Conservation (phyloP, 2,797 vertebrate genomes). For the Channa striata region DNA sequence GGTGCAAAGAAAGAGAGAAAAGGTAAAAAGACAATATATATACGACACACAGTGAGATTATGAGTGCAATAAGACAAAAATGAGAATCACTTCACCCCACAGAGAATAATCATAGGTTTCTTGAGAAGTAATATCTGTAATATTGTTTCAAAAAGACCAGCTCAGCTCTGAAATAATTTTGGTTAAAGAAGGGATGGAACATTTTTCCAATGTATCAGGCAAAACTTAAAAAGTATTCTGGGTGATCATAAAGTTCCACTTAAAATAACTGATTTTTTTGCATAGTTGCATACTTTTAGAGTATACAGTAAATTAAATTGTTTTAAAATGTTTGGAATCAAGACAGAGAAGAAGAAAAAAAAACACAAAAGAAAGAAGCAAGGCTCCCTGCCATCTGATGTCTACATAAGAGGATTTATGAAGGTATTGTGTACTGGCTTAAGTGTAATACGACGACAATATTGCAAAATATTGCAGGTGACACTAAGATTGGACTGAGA, state of each 20-base stretch:
- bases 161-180: conserved; percentile 68
- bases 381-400: conserved; percentile 19
- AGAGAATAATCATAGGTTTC: conserved; percentile 81
- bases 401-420: conserved; percentile 57
- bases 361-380: conserved; percentile 1
- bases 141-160: conserved; percentile 76
- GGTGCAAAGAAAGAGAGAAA: conserved; percentile 73
- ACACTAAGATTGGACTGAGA: conserved; percentile 35
- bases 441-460: conserved; percentile 62
- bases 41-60: conserved; percentile 79
- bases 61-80: conserved; percentile 81
- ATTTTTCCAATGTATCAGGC: conserved; percentile 33
- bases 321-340: conserved; percentile 4
- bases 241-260: conserved; percentile 53
- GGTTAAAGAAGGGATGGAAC: conserved; percentile 47
- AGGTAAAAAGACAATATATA: conserved; percentile 85
- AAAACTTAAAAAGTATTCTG: conserved; percentile 33
- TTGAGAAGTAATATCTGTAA: conserved; percentile 81
- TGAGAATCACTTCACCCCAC: conserved; percentile 79
- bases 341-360: conserved; percentile 13
- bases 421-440: conserved; percentile 51
- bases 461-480: conserved; percentile 69
- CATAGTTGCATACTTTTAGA: not conserved
- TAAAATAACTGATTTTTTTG: conserved; percentile 2
- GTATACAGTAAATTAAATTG: conserved; percentile 30